Percentiles rank a stretch among this genome's conserved stretches.
phyloP scores from a whole-genome alignment of 2,113 vertebrate species.

The Xenus cinereus region DNA sequence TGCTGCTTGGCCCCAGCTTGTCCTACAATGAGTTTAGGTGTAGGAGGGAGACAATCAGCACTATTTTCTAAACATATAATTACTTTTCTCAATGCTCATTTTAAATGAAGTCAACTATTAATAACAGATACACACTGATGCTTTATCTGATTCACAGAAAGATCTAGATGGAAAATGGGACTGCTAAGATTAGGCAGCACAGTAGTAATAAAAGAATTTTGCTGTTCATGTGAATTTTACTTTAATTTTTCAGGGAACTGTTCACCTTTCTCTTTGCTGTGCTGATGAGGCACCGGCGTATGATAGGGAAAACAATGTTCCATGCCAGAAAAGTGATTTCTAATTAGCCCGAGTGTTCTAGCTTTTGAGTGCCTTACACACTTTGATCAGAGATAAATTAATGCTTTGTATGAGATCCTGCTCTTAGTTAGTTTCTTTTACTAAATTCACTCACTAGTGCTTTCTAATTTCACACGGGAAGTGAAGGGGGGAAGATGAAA shows the following conservation, averaged over 20 bases:
- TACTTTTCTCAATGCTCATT: background rate
- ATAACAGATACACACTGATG: background rate
- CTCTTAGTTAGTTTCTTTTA: constrained; percentile 12
- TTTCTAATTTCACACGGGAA: background rate
- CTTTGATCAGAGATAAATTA: constrained; percentile 37
- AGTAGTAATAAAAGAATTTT: background rate
- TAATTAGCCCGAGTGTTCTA: background rate
- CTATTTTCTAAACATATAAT: background rate
- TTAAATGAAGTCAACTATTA: background rate
- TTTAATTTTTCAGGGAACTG: background rate
- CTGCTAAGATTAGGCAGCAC: background rate
- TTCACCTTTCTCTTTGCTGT: background rate
- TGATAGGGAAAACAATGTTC: background rate
- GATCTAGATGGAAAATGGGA: background rate
- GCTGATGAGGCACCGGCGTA: background rate
- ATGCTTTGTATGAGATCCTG: background rate
- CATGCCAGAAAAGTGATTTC: background rate
- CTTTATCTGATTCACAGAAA: background rate
- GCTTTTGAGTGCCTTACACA: background rate
- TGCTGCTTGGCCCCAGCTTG: background rate
- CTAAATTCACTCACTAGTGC: background rate
- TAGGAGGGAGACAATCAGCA: background rate
- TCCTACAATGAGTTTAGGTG: background rate
- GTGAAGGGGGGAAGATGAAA: background rate
- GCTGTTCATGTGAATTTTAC: background rate